Base-by-base conservation (phyloP, 64 coral and sea anemone species). In the Stylophora pistillata region DNA sequence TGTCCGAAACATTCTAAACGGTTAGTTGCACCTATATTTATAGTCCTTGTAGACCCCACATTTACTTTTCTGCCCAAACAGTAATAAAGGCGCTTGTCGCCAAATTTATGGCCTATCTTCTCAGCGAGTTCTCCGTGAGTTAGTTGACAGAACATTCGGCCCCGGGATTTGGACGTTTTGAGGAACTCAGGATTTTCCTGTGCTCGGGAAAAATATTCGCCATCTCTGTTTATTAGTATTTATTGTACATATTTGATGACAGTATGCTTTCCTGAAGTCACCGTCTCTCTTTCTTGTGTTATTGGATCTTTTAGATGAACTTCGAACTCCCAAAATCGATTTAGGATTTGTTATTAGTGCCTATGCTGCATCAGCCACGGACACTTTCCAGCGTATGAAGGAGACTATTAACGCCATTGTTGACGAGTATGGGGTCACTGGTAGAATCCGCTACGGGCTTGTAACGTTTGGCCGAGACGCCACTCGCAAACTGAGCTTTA, bases 291-390 rank as follows among this genome's bases (percentile, higher is more conserved):
- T 23, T 64, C 27, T 73, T 37, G 0, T 74, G 33, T 31, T 18
- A 13, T 74, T 30, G 6, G 32, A 21, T 60, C 53, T 58, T 73
- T 31, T 17, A 72, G 68, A 72, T 17, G 56, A 86, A 1, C 85
- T 74, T 55, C 56, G n/a, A 56, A 20, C 60, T 86, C 74, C 85
- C 28, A 21, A 70, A 21, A 75, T 92, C 72, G 78, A 87, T 73
- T 26, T 92, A 31, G 85, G 75, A 62, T 81, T 87, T 77, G 66
- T 77, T 12, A 21, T 92, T 0, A 92, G 84, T 75, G 88, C 78
- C 15, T 57, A 62, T 32, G 78, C 88, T 3, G 30, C 60, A 3
- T 71, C 69, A 59, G 76, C 88, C 4, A 30, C 69, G 13, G 53
- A 81, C 14, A 90, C 88, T 13, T 81, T 90, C 41, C 15, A 58